Evolutionary conservation across 2,797 vertebrate genomes (phyloP).

Genomic region (Gymnodraco acuticeps): DNA sequence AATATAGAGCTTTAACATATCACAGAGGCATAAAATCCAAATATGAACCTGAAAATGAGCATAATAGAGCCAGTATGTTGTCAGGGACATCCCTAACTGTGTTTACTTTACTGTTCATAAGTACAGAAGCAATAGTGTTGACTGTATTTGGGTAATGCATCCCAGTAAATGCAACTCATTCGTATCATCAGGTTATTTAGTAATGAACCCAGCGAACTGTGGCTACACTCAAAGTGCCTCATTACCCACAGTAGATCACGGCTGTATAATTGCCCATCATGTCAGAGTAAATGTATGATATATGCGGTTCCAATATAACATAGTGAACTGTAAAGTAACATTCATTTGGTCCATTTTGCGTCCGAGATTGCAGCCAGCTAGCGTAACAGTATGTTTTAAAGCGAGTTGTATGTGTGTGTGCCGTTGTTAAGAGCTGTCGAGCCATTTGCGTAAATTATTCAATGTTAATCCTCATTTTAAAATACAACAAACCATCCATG

Average conservation of each 20-base stretch:
- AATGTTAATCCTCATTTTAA: conserved; percentile 71
- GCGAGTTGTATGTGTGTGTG: conserved; percentile 38
- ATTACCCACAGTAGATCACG: conserved; percentile 68
- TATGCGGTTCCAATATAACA: conserved; percentile 56
- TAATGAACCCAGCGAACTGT: conserved; percentile 65
- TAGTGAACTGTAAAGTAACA: conserved; percentile 49
- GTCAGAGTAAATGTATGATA: conserved; percentile 65
- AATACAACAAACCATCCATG: conserved; percentile 68
- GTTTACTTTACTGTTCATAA: conserved; percentile 3
- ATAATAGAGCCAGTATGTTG: not conserved
- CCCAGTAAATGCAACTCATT: conserved; percentile 34
- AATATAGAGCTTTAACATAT: too few species aligned
- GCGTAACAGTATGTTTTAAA: conserved; percentile 13
- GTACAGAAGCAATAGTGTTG: not conserved
- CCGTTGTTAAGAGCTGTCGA: conserved; percentile 69
- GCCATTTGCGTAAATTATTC: conserved; percentile 81
- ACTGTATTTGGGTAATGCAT: conserved; percentile 6
- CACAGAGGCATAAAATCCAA: too few species aligned
- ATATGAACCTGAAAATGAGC: too few species aligned
- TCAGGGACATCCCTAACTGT: not conserved
- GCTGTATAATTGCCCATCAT: conserved; percentile 64
- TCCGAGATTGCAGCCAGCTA: conserved; percentile 36
- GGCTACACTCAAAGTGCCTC: conserved; percentile 51
- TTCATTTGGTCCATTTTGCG: conserved; percentile 64
- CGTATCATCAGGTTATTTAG: conserved; percentile 64